Percentiles rank a stretch among this genome's conserved stretches.
phyloP scores from a whole-genome alignment of 2,888 invertebrate species.

The Lasioglossum marginatum region DNA sequence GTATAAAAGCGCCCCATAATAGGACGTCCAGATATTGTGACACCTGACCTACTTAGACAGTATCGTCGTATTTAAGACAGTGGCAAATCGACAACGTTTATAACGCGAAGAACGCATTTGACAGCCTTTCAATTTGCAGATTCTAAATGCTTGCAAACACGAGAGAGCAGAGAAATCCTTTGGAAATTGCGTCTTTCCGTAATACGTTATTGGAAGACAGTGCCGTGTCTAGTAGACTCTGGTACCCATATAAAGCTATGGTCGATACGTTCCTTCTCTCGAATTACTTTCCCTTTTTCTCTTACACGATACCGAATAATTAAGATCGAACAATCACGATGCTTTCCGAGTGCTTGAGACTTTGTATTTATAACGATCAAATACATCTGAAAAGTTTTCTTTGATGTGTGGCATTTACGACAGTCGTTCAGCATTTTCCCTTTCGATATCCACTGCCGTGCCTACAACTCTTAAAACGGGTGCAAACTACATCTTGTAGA shows the following conservation, averaged over 20 bases:
- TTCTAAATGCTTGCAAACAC: slow-evolving; percentile 42
- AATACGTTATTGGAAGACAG: slow-evolving; percentile 67
- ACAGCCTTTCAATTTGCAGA: slow-evolving; percentile 57
- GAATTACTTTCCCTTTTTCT: slow-evolving; percentile 32
- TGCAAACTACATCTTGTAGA: slow-evolving; percentile 21
- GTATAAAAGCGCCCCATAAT: slow-evolving; percentile 76
- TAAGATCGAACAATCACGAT: slow-evolving; percentile 19
- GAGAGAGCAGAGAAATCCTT: slow-evolving; percentile 52
- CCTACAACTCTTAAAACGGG: slow-evolving; percentile 46
- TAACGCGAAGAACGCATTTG: slow-evolving; percentile 57
- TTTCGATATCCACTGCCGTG: slow-evolving; percentile 78
- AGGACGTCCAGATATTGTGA: slow-evolving; percentile 76
- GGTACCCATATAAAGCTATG: slow-evolving; percentile 52
- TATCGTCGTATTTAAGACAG: slow-evolving; percentile 68
- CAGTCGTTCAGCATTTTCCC: slow-evolving; percentile 75
- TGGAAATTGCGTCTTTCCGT: slow-evolving; percentile 74
- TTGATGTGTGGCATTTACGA: slow-evolving; percentile 35
- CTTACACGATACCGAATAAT: slow-evolving; percentile 20
- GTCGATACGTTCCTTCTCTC: slow-evolving; percentile 44
- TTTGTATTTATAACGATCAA: background rate
- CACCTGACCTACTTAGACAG: slow-evolving; percentile 81
- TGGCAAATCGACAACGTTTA: slow-evolving; percentile 59
- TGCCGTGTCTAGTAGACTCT: slow-evolving; percentile 62
- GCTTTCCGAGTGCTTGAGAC: background rate
- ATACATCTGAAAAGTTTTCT: background rate